These are phyloP conservation scores for Melinaea menophilus DNA, from an alignment of 2,888 invertebrate genomes.

Conservation along the genomic window DNA sequence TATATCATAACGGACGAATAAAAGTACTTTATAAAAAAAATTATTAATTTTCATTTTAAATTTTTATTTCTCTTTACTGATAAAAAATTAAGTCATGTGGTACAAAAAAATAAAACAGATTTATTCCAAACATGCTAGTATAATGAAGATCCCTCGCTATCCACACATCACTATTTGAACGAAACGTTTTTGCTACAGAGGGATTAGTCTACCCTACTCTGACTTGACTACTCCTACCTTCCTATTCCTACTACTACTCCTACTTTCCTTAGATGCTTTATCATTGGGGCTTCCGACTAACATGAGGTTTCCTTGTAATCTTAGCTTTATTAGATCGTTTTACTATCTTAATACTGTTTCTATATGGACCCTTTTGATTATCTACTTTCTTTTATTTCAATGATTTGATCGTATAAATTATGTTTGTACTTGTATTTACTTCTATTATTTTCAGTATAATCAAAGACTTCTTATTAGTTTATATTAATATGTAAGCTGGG, in stretches of 20 bases:
- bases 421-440: too few species aligned
- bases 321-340: constrained; percentile 77
- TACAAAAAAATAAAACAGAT: background rate
- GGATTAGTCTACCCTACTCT: constrained; percentile 75
- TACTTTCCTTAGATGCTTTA: constrained; percentile 77
- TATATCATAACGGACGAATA: constrained; percentile 25
- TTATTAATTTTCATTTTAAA: too few species aligned
- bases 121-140: constrained; percentile 74
- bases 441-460: too few species aligned
- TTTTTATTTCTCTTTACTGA: too few species aligned
- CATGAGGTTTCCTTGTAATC: constrained; percentile 79
- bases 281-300: constrained; percentile 75
- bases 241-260: too few species aligned
- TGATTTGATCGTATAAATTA: too few species aligned
- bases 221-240: too few species aligned
- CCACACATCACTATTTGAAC: constrained; percentile 76
- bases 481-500: too few species aligned
- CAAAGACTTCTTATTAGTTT: too few species aligned
- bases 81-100: too few species aligned
- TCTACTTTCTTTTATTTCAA: too few species aligned
- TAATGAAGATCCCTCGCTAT: constrained; percentile 74
- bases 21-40: constrained; percentile 21
- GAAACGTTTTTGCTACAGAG: constrained; percentile 78
- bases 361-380: too few species aligned
- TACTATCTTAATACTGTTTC: constrained; percentile 26